A percentile compares a stretch with the other conserved stretches of the same genome.
Conservation (phyloP, 1,140 invertebrate species). For the Tribolium madens region DNA sequence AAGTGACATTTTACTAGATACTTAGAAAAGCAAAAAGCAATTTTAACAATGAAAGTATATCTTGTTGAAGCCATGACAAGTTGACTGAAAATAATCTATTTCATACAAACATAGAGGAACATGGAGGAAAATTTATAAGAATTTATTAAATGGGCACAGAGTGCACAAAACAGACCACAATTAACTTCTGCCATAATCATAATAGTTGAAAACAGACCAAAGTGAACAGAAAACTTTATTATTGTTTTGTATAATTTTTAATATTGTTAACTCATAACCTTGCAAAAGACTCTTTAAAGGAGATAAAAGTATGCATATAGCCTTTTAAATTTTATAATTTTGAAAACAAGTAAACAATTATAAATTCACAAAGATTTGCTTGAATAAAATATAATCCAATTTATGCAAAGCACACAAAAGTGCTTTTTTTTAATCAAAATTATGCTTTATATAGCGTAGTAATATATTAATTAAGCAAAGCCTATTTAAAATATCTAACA, state of each 20-base stretch:
- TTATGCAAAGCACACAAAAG: neutral
- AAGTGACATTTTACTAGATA: neutral
- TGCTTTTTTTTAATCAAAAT: neutral
- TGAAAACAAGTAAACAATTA: neutral
- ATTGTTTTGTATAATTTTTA: neutral
- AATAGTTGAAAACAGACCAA: neutral
- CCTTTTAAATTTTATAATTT: neutral
- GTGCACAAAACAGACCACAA: too few relatives aligned
- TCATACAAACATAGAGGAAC: neutral
- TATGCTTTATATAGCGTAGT: too few relatives aligned
- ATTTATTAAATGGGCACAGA: too few relatives aligned
- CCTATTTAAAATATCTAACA: too few relatives aligned
- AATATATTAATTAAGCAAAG: too few relatives aligned
- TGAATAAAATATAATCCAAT: neutral
- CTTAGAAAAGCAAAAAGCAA: neutral
- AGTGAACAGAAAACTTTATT: neutral
- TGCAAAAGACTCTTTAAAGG: neutral
- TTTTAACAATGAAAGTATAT: neutral
- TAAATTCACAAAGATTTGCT: neutral
- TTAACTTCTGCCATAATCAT: too few relatives aligned
- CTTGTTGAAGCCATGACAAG: neutral
- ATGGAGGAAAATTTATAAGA: too few relatives aligned
- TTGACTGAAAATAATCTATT: neutral
- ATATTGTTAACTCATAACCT: neutral
- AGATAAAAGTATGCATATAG: neutral